Conservation (phyloP, 2,888 invertebrate genomes). For the Therioaphis trifolii region DNA sequence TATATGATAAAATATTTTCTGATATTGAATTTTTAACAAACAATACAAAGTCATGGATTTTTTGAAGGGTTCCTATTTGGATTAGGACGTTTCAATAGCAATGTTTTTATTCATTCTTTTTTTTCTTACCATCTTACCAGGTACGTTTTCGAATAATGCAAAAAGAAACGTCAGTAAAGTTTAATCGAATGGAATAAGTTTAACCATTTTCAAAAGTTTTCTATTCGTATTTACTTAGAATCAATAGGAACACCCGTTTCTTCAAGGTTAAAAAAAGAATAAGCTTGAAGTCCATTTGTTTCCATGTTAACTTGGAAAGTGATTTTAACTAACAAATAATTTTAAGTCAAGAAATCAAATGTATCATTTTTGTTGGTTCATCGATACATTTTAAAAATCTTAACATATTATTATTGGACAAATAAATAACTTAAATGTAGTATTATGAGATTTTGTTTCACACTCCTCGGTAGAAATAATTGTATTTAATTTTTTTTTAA, state of each 20-base stretch:
- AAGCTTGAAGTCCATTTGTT: slow-evolving; percentile 26
- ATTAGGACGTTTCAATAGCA: slow-evolving; percentile 21
- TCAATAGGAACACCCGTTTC: slow-evolving; percentile 22
- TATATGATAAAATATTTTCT: not conserved
- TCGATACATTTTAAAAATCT: not conserved
- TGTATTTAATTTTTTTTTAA: no score
- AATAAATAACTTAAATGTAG: not conserved
- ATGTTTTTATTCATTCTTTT: slow-evolving; percentile 4
- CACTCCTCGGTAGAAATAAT: no score
- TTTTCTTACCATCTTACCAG: not conserved
- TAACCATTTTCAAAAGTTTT: slow-evolving; percentile 35
- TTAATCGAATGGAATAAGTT: slow-evolving; percentile 57
- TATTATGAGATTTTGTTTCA: no score
- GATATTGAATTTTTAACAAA: not conserved
- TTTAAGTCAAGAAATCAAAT: not conserved
- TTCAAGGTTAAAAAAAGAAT: slow-evolving; percentile 13
- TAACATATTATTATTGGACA: not conserved
- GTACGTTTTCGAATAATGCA: slow-evolving; percentile 31
- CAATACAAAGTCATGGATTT: not conserved
- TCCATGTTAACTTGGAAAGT: not conserved
- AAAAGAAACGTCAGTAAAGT: slow-evolving; percentile 45
- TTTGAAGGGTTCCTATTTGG: slow-evolving; percentile 24
- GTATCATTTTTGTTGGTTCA: not conserved
- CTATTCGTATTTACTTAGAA: slow-evolving; percentile 40
- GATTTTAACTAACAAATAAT: not conserved